phyloP scores from a whole-genome alignment of 2,113 vertebrate genomes.

The Tinamus guttatus region DNA sequence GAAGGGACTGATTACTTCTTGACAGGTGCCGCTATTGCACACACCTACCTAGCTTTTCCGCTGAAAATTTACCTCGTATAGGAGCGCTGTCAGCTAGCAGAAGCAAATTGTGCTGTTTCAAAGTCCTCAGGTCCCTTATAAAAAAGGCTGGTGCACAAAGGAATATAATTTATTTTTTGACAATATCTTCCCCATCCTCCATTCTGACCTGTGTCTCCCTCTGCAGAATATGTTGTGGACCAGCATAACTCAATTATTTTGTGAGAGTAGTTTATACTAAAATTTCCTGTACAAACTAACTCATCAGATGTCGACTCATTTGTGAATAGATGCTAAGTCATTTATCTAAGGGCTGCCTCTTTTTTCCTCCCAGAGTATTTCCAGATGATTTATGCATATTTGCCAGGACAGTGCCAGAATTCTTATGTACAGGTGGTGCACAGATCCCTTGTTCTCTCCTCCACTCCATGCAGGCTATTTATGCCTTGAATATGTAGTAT shows the following conservation, averaged over 20 bases:
- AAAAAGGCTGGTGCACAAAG: neutral
- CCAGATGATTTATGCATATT: neutral
- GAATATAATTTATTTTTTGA: neutral
- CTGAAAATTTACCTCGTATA: neutral
- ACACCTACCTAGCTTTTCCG: neutral
- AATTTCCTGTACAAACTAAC: neutral
- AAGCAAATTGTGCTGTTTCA: neutral
- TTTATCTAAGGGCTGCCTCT: neutral
- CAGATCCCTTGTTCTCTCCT: neutral
- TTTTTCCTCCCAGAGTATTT: neutral
- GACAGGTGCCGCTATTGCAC: neutral
- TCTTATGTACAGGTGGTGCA: neutral
- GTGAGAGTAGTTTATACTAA: neutral
- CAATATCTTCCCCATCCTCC: neutral
- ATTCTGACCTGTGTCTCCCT: neutral
- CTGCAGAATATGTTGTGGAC: neutral
- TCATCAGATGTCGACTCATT: neutral
- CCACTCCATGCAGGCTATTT: neutral
- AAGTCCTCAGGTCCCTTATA: rapidly evolving
- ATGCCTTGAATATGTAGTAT: neutral
- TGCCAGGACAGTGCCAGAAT: neutral
- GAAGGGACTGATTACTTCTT: neutral
- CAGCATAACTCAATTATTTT: neutral
- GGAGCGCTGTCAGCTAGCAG: neutral
- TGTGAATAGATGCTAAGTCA: neutral